A percentile compares a stretch with the other conserved stretches of the same genome.
Evolutionary conservation across 2,113 vertebrate genomes (phyloP).

Genomic region (Anolis carolinensis): DNA sequence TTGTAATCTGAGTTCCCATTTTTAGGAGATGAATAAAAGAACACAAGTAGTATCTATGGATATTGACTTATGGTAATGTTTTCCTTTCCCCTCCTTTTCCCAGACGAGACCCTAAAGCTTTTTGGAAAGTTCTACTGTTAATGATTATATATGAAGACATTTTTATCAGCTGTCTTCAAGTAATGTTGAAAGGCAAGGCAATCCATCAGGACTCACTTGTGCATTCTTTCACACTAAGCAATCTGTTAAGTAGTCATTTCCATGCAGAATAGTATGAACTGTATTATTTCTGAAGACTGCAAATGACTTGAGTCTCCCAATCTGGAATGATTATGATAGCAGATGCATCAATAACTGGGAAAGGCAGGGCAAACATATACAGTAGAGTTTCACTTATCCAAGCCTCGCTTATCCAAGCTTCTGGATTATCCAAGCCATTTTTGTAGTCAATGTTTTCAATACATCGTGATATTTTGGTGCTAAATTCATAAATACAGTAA

Average conservation of each 20-base stretch:
- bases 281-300: constrained; percentile 55
- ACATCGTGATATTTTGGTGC: too few relatives aligned
- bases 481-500: too few relatives aligned
- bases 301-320: constrained; percentile 49
- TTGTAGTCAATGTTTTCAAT: too few relatives aligned
- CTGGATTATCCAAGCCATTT: too few relatives aligned
- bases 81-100: constrained; percentile 40
- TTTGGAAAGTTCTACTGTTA: constrained; percentile 53
- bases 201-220: constrained; percentile 57
- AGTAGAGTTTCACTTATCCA: too few relatives aligned
- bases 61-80: neutral
- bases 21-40: constrained; percentile 20
- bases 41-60: constrained; percentile 39
- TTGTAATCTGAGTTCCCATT: neutral
- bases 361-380: constrained; percentile 53
- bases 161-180: constrained; percentile 60
- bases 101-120: neutral
- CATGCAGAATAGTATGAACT: constrained; percentile 50
- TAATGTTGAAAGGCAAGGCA: constrained; percentile 52
- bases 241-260: constrained; percentile 63
- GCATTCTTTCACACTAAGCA: constrained; percentile 57
- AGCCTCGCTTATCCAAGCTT: too few relatives aligned
- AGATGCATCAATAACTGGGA: constrained; percentile 27
- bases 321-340: constrained; percentile 43
- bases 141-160: constrained; percentile 50